These are phyloP conservation scores for Galeopsomyia nigrocyanea DNA, from an alignment of 2,888 invertebrate genomes.

Conservation along the genomic window DNA sequence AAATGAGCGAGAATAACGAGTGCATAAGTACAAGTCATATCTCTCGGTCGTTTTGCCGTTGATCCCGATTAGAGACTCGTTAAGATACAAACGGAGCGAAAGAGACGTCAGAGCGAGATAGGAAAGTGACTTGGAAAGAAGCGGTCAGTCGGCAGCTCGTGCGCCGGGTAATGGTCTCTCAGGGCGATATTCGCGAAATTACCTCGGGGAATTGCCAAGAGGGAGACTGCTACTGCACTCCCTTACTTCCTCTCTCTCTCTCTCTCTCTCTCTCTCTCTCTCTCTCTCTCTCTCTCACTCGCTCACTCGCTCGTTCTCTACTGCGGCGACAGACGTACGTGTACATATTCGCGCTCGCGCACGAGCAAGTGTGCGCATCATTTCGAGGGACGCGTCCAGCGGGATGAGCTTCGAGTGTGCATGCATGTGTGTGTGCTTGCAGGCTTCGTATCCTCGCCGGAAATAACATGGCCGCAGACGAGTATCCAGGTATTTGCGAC, in stretches of 20 bases:
- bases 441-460: constrained; percentile 4
- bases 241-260: neutral
- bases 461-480: constrained; percentile 15
- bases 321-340: neutral
- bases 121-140: constrained; percentile 15
- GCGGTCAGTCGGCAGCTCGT: constrained; percentile 26
- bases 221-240: neutral
- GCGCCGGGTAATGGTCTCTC: constrained; percentile 31
- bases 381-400: constrained; percentile 33
- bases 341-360: constrained; percentile 6
- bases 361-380: constrained; percentile 29
- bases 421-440: neutral
- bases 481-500: too few species aligned
- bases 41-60: too few species aligned
- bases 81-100: too few species aligned
- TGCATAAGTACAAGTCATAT: too few species aligned
- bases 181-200: constrained; percentile 38
- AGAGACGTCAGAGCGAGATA: too few species aligned
- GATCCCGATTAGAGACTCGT: too few species aligned
- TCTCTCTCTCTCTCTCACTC: neutral
- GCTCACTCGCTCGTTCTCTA: neutral
- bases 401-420: constrained; percentile 12
- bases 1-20: too few species aligned
- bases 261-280: too few species aligned
- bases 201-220: constrained; percentile 38